A percentile compares a stretch with the other conserved stretches of the same genome.
These are phyloP conservation scores for Calidris pygmaea DNA, from an alignment of 2,113 vertebrate genomes.

Conservation along the genomic window DNA sequence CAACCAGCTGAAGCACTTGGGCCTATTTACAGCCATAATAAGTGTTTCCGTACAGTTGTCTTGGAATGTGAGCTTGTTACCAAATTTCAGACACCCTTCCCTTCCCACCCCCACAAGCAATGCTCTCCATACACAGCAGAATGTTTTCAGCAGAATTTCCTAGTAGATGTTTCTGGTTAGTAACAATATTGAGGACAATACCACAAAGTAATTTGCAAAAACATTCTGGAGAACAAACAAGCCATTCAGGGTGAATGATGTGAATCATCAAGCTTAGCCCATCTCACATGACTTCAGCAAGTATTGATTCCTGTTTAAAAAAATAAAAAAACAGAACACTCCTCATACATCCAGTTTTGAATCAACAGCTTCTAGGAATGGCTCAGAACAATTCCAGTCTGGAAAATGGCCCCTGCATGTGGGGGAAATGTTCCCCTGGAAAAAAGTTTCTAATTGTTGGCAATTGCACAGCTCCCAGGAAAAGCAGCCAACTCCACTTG, in stretches of 20 bases:
- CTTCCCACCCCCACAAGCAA: not conserved
- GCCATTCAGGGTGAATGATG: slow-evolving; percentile 24
- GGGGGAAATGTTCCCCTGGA: not conserved
- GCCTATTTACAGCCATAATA: not conserved
- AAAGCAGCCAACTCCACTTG: slow-evolving; percentile 9
- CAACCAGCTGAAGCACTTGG: not conserved
- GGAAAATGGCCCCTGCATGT: not conserved
- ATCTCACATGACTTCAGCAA: slow-evolving; percentile 36
- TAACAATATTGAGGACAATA: slow-evolving; percentile 22
- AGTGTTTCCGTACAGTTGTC: not conserved
- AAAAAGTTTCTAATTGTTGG: not conserved
- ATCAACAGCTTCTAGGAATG: slow-evolving; percentile 29
- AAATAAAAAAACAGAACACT: not conserved
- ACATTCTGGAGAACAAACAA: slow-evolving; percentile 51
- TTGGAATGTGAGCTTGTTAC: not conserved
- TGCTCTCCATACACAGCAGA: not conserved
- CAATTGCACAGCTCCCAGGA: slow-evolving; percentile 19
- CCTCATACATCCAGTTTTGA: not conserved
- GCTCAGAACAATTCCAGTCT: not conserved
- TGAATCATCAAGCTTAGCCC: slow-evolving; percentile 38
- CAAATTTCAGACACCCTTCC: slow-evolving; percentile 18
- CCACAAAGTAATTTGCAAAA: slow-evolving; percentile 52
- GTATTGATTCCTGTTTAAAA: slow-evolving; percentile 7
- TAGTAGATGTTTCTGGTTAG: slow-evolving; percentile 32
- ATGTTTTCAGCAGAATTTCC: slow-evolving; percentile 32